Conservation (phyloP, 1,140 invertebrate species). For the Scaptodrosophila lebanonensis region DNA sequence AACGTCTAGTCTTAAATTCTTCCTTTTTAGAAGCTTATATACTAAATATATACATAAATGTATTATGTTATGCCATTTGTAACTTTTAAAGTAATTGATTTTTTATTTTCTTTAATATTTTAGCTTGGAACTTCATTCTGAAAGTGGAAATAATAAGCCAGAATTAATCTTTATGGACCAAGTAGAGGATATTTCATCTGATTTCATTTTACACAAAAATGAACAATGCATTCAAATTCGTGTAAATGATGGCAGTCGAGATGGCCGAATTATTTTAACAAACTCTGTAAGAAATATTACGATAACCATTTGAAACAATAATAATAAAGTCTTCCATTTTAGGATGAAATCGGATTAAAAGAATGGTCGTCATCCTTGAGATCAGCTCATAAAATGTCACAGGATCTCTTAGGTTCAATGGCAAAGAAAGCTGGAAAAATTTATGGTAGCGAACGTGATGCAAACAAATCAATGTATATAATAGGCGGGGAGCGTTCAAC, state of each 20-base stretch:
- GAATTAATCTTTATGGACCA: constrained; percentile 97
- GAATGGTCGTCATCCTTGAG: constrained; percentile 95
- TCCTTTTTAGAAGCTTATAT: no score
- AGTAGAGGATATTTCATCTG: constrained; percentile 91
- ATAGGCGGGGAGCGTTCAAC: constrained; percentile 63
- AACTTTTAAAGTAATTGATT: neutral
- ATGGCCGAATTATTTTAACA: constrained; percentile 94
- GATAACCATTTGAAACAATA: neutral
- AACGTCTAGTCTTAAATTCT: no score
- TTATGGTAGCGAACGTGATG: constrained; percentile 87
- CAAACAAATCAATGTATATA: constrained; percentile 69
- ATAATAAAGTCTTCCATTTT: constrained; percentile 52
- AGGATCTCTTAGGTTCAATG: constrained; percentile 94
- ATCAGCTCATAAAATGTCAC: constrained; percentile 93
- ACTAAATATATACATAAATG: no score
- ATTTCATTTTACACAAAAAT: constrained; percentile 91
- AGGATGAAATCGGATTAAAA: constrained; percentile 96
- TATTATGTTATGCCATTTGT: constrained; percentile 1
- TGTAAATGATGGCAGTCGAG: constrained; percentile 82
- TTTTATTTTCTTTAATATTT: constrained; percentile 8
- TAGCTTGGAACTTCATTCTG: constrained; percentile 93
- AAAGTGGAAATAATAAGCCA: constrained; percentile 91
- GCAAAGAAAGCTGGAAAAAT: constrained; percentile 98
- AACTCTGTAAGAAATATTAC: constrained; percentile 86
- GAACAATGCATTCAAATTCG: constrained; percentile 96